These are phyloP conservation scores for Sebastes goodei DNA, from an alignment of 2,797 vertebrate genomes.

Conservation along the genomic window DNA sequence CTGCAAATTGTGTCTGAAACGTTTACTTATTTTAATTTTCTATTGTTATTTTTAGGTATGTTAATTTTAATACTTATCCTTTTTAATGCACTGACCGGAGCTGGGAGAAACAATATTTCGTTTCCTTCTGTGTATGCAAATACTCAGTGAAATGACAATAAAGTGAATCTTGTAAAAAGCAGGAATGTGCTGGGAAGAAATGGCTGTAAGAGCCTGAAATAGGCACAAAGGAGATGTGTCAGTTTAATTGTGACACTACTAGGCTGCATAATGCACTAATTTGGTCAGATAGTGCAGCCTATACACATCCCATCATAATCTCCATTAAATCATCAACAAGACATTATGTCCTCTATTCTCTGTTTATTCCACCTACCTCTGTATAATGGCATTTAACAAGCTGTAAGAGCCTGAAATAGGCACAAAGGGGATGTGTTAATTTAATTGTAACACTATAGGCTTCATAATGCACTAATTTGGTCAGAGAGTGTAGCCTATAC, in stretches of 20 bases:
- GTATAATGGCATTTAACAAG: neutral
- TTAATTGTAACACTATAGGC: neutral
- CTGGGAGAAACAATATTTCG: too few relatives aligned
- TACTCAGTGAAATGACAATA: too few relatives aligned
- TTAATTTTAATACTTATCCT: too few relatives aligned
- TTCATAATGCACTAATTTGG: neutral
- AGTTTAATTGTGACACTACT: neutral
- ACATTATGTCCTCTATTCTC: neutral
- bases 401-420: neutral
- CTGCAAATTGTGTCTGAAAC: too few relatives aligned
- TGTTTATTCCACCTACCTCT: neutral
- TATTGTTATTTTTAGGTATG: too few relatives aligned
- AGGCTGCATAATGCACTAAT: neutral
- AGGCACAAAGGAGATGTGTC: neutral
- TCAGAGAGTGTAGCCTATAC: neutral
- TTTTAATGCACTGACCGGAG: too few relatives aligned
- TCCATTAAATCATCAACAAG: neutral
- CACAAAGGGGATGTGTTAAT: neutral
- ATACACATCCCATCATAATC: neutral
- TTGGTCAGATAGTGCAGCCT: neutral
- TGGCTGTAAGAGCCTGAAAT: neutral
- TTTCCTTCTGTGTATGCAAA: too few relatives aligned
- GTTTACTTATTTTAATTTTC: too few relatives aligned
- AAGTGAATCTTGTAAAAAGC: neutral
- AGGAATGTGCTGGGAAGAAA: neutral